Percentiles rank a stretch among this genome's conserved stretches.
These are phyloP conservation scores for Trachelus tabidus DNA, from an alignment of 2,888 invertebrate genomes.

Conservation along the genomic window DNA sequence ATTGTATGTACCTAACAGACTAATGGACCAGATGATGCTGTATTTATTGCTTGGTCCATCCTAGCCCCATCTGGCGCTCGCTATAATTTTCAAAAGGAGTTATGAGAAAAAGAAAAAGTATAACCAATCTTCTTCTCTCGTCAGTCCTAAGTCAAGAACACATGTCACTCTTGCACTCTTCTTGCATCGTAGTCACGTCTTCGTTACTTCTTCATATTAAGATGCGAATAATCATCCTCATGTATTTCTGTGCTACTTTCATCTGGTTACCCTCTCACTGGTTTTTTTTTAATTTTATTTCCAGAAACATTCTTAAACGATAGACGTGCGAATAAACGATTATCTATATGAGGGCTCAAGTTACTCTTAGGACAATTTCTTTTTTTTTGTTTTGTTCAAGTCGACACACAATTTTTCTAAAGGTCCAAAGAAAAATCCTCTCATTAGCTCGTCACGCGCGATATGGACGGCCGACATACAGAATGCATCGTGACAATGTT, in stretches of 20 bases:
- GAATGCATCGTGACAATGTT: conserved; percentile 6
- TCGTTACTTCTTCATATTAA: not conserved
- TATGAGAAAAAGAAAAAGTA: not conserved
- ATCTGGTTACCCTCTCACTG: not conserved
- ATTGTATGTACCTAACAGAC: not conserved
- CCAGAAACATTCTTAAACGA: not conserved
- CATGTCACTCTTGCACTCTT: not conserved
- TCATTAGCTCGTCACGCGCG: conserved; percentile 21
- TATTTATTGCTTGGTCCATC: not conserved
- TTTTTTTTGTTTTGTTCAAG: conserved; percentile 18
- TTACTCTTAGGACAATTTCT: conserved; percentile 40
- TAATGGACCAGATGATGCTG: not conserved
- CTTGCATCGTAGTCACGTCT: not conserved
- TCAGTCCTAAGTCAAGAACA: not conserved
- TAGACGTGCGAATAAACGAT: conserved; percentile 4
- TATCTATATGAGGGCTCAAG: conserved; percentile 42
- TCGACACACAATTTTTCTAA: conserved; percentile 28
- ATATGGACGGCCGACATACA: conserved; percentile 28
- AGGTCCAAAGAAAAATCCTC: conserved; percentile 19
- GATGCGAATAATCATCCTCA: not conserved
- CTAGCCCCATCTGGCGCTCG: not conserved
- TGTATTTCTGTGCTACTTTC: not conserved
- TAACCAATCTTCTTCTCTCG: not conserved
- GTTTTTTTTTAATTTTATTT: conserved; percentile 3
- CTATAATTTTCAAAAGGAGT: not conserved